Evolutionary conservation across 2,888 invertebrate species (phyloP).

Genomic region (Dysmachus trigonus): DNA sequence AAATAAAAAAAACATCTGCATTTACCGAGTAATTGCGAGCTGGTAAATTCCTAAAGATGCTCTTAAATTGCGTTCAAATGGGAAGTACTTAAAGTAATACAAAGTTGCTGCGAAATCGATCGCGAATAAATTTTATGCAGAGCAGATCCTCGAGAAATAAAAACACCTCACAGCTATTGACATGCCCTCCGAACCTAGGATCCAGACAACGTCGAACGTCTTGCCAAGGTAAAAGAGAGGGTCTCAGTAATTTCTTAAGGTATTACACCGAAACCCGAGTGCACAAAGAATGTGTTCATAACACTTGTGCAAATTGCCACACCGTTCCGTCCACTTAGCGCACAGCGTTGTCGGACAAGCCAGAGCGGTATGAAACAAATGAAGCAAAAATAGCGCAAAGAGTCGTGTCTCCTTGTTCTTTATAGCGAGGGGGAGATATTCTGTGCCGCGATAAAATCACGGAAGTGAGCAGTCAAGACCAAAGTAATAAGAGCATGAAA

Average conservation of each 20-base stretch:
- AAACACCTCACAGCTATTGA: not conserved
- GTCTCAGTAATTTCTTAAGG: not conserved
- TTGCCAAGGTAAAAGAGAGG: no score
- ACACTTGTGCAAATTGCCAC: slow-evolving; percentile 43
- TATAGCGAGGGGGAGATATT: slow-evolving; percentile 15
- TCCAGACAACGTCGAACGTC: not conserved
- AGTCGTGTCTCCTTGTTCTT: slow-evolving; percentile 28
- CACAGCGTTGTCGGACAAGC: slow-evolving; percentile 23
- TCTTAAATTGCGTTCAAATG: not conserved
- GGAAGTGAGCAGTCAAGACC: slow-evolving; percentile 41
- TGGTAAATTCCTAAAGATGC: not conserved
- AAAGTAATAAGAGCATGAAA: slow-evolving; percentile 41
- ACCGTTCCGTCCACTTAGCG: slow-evolving; percentile 41
- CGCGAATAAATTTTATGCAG: not conserved
- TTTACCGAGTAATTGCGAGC: not conserved
- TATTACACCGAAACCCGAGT: not conserved
- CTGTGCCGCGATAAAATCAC: slow-evolving; percentile 42
- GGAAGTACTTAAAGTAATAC: not conserved
- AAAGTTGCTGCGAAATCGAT: not conserved
- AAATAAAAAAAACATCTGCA: not conserved
- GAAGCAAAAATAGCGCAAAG: slow-evolving; percentile 30
- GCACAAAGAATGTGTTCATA: slow-evolving; percentile 25
- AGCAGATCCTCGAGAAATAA: not conserved
- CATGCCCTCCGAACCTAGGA: not conserved
- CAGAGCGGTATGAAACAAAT: slow-evolving; percentile 22